These are phyloP conservation scores for Bombus sibiricus DNA, from an alignment of 1,140 invertebrate species.

Conservation along the genomic window DNA sequence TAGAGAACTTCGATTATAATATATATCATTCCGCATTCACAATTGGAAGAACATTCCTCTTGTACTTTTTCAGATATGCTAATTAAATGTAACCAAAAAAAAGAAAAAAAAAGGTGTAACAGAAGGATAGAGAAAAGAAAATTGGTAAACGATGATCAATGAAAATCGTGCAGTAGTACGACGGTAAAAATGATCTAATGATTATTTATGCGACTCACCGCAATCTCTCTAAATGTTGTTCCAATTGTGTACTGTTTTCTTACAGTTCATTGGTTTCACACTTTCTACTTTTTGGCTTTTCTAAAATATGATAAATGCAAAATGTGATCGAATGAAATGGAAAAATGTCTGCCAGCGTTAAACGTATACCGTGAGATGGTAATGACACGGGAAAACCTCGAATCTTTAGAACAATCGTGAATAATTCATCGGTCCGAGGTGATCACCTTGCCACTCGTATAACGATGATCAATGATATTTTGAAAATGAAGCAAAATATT, in stretches of 20 bases:
- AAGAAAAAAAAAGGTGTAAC: constrained; percentile 63
- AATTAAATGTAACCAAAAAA: constrained; percentile 62
- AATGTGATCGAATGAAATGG: constrained; percentile 75
- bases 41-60: constrained; percentile 83
- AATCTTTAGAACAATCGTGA: neutral
- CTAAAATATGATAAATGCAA: constrained; percentile 82
- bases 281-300: constrained; percentile 84
- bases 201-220: constrained; percentile 81
- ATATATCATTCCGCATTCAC: constrained; percentile 80
- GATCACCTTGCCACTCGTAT: constrained; percentile 25
- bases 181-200: constrained; percentile 74
- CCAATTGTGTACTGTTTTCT: constrained; percentile 82
- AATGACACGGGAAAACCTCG: constrained; percentile 38
- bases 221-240: constrained; percentile 83
- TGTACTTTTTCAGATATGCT: constrained; percentile 67
- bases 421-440: constrained; percentile 26
- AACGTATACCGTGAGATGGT: constrained; percentile 18
- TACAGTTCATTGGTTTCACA: constrained; percentile 81
- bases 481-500: constrained; percentile 17
- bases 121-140: constrained; percentile 64
- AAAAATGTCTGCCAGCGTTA: constrained; percentile 38
- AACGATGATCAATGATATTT: constrained; percentile 28
- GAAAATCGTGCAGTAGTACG: constrained; percentile 80
- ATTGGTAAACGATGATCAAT: constrained; percentile 71
- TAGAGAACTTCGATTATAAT: constrained; percentile 38